phyloP scores from a whole-genome alignment of 2,888 invertebrate genomes.

The Ametastegia equiseti region DNA sequence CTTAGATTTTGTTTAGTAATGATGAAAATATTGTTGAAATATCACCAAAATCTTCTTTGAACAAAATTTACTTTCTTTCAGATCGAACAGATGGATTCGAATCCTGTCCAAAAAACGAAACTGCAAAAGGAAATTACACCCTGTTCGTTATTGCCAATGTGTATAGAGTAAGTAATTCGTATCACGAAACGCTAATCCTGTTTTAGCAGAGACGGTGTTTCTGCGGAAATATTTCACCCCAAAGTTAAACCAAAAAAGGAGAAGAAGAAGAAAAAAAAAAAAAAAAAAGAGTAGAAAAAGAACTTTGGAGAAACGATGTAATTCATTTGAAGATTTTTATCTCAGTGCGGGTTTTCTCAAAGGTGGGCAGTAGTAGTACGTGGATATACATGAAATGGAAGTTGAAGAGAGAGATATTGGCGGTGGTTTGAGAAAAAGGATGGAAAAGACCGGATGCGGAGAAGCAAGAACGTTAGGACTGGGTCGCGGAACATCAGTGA shows the following conservation, averaged over 20 bases:
- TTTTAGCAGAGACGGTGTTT: neutral
- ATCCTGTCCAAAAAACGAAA: neutral
- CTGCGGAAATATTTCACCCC: neutral
- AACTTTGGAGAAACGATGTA: neutral
- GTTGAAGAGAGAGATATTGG: constrained; percentile 37
- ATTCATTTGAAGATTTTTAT: constrained; percentile 27
- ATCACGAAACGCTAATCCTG: neutral
- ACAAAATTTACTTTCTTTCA: too few species aligned
- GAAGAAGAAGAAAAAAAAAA: too few species aligned
- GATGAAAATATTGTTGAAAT: too few species aligned
- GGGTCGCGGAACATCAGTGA: constrained; percentile 34
- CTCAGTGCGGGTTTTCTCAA: neutral
- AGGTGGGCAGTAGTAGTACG: too few species aligned
- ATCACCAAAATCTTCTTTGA: too few species aligned
- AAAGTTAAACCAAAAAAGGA: too few species aligned
- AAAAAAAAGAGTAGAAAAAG: too few species aligned
- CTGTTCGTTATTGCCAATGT: neutral
- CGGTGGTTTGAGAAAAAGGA: neutral
- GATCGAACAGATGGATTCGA: neutral
- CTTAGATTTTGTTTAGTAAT: too few species aligned
- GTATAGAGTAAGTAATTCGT: neutral
- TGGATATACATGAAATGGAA: neutral
- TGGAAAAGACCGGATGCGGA: constrained; percentile 12
- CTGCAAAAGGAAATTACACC: neutral
- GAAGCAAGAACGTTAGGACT: neutral